Percentiles rank a stretch among this genome's conserved stretches.
Conservation (phyloP, 2,888 invertebrate genomes). For the Drosophila cyrtoloma region DNA sequence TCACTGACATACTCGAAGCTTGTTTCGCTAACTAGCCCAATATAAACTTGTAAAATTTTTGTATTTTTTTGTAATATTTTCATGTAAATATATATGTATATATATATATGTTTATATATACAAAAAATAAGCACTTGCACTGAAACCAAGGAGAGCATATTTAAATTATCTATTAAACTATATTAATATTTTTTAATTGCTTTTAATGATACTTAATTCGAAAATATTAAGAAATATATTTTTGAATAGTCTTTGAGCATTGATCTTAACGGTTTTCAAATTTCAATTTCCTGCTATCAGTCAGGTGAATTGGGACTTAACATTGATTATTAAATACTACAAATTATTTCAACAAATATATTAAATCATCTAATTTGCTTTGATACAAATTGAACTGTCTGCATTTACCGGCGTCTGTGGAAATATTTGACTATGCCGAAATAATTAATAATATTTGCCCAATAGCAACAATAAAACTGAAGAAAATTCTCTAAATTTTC, state of each 20-base stretch:
- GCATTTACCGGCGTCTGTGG: slow-evolving; percentile 3
- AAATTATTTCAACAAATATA: neutral
- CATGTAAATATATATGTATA: neutral
- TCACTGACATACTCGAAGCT: neutral
- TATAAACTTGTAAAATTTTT: neutral
- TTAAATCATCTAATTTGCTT: neutral
- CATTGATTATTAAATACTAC: neutral
- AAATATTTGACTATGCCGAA: slow-evolving; percentile 43
- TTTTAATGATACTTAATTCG: neutral
- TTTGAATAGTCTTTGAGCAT: neutral
- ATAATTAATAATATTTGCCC: slow-evolving; percentile 50
- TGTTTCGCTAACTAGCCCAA: neutral
- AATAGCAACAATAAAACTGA: slow-evolving; percentile 29
- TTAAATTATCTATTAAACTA: neutral
- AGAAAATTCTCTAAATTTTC: slow-evolving; percentile 38
- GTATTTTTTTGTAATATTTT: neutral
- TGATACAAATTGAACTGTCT: neutral
- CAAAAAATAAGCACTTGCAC: neutral
- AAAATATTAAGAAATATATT: neutral
- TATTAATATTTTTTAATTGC: neutral
- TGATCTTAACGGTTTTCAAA: neutral
- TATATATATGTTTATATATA: no score
- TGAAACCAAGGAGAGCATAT: neutral
- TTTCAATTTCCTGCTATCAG: neutral
- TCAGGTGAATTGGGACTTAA: neutral